Evolutionary conservation across 2,113 vertebrate genomes (phyloP).

Genomic region (Heterotilapia buettikoferi): DNA sequence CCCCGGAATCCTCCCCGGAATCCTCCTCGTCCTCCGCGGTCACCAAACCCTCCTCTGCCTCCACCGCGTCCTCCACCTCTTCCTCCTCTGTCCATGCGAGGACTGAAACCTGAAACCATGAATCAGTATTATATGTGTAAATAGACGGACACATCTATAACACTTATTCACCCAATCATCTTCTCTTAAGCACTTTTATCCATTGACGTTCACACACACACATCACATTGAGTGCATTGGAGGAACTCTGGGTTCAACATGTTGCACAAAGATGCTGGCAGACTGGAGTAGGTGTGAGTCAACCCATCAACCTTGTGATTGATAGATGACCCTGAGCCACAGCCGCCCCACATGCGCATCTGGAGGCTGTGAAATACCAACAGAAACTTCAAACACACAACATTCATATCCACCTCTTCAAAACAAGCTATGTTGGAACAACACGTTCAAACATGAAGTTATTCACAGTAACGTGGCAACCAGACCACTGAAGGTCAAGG

Average conservation of each 20-base stretch:
- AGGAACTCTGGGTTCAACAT: background rate
- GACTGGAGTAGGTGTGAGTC: background rate
- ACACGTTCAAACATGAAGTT: background rate
- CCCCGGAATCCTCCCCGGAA: conserved; percentile 74
- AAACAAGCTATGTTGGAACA: background rate
- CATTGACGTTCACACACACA: background rate
- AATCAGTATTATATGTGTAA: background rate
- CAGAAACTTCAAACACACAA: fast-evolving
- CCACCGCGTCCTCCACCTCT: conserved; percentile 32
- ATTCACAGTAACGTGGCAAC: fast-evolving
- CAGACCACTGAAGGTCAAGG: background rate
- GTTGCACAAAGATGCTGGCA: background rate
- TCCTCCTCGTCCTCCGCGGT: conserved; percentile 48
- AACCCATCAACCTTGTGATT: fast-evolving
- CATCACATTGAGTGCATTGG: fast-evolving
- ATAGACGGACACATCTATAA: background rate
- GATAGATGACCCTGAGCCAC: background rate
- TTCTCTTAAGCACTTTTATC: background rate
- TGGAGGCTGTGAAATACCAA: background rate
- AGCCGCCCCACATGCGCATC: fast-evolving
- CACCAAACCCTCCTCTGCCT: conserved; percentile 45
- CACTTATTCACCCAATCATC: background rate
- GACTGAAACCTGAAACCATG: conserved; percentile 46
- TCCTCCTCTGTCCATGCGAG: conserved; percentile 42
- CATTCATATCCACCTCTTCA: fast-evolving